Percentiles rank a stretch among this genome's conserved stretches.
phyloP scores from a whole-genome alignment of 2,797 vertebrate genomes.

The Phoxinus dragarum region DNA sequence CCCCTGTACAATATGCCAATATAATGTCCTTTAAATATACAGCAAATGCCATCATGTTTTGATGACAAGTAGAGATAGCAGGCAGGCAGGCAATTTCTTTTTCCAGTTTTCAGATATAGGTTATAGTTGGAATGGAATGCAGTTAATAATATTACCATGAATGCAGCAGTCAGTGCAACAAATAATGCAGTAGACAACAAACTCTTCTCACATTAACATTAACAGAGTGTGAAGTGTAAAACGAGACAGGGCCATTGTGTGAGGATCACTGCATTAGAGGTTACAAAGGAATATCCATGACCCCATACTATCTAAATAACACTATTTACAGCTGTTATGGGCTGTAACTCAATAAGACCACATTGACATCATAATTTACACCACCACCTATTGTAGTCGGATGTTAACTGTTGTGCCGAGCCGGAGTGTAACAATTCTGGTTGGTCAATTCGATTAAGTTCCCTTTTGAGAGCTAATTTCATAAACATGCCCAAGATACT shows the following conservation, averaged over 20 bases:
- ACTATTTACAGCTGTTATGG: slow-evolving; percentile 56
- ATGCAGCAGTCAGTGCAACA: slow-evolving; percentile 56
- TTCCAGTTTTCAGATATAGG: slow-evolving; percentile 71
- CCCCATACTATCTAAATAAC: slow-evolving; percentile 68
- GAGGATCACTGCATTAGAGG: slow-evolving; percentile 69
- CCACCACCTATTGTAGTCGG: slow-evolving; percentile 51
- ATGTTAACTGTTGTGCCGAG: slow-evolving; percentile 53
- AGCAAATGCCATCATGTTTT: slow-evolving; percentile 75
- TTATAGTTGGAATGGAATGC: slow-evolving; percentile 72
- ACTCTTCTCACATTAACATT: slow-evolving; percentile 73
- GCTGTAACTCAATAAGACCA: slow-evolving; percentile 57
- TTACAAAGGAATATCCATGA: slow-evolving; percentile 69
- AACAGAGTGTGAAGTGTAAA: slow-evolving; percentile 69
- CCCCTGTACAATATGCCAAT: slow-evolving; percentile 71
- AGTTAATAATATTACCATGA: slow-evolving; percentile 72
- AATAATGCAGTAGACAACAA: slow-evolving; percentile 69
- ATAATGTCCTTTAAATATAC: slow-evolving; percentile 81
- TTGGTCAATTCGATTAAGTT: slow-evolving; percentile 68
- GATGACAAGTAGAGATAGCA: slow-evolving; percentile 78
- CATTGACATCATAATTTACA: slow-evolving; percentile 57
- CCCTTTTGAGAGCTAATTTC: slow-evolving; percentile 55
- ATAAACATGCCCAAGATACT: slow-evolving; percentile 47
- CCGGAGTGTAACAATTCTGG: slow-evolving; percentile 58
- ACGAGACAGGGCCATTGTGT: slow-evolving; percentile 69
- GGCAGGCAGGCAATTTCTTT: slow-evolving; percentile 77